Conservation (phyloP, 2,797 vertebrate species). For the Bovichtus variegatus region DNA sequence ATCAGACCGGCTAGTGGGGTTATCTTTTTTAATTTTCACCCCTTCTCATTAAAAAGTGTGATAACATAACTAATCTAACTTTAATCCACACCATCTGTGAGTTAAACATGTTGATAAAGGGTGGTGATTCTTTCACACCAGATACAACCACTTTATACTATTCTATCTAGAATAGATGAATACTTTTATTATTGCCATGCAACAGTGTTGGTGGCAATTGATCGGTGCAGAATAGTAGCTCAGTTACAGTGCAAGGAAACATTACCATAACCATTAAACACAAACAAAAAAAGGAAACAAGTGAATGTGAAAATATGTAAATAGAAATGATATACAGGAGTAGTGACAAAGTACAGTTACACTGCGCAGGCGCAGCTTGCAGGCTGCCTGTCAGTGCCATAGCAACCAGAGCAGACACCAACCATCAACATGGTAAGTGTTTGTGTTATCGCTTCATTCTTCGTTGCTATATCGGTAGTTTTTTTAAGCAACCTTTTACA, state of each 20-base stretch:
- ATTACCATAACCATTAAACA: no score
- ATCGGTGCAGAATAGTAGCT: no score
- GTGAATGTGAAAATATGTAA: no score
- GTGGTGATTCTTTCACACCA: neutral
- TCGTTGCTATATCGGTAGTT: neutral
- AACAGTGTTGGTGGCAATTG: no score
- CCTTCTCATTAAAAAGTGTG: neutral
- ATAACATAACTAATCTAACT: neutral
- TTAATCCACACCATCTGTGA: neutral
- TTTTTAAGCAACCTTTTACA: neutral
- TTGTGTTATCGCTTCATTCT: neutral
- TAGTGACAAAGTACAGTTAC: no score
- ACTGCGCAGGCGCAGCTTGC: slow-evolving; percentile 60
- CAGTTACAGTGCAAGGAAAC: no score
- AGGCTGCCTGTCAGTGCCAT: slow-evolving; percentile 54
- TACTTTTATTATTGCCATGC: no score
- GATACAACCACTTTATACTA: neutral
- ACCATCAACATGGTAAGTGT: slow-evolving; percentile 71
- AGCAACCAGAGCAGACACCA: slow-evolving; percentile 66
- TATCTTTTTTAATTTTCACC: neutral
- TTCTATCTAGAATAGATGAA: neutral
- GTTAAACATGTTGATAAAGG: neutral
- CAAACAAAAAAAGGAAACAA: no score
- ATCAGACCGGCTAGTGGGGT: neutral
- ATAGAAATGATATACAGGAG: no score